phyloP scores from a whole-genome alignment of 1,140 invertebrate species.

The Dryas iulia region DNA sequence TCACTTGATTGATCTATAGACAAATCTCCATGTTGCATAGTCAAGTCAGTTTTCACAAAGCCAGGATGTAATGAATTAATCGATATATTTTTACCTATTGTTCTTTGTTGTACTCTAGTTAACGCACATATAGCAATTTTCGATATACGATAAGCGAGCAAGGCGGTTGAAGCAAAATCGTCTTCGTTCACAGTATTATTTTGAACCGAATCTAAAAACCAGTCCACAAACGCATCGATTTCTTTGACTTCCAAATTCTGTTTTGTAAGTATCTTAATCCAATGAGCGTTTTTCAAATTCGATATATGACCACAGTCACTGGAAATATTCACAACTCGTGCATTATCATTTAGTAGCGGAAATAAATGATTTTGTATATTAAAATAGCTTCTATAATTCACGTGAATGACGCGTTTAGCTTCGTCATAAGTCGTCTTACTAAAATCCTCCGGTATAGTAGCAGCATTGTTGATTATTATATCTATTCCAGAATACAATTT shows the following conservation, averaged over 20 bases:
- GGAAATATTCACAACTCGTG: slow-evolving; percentile 87
- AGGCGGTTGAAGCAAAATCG: slow-evolving; percentile 29
- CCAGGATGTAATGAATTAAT: slow-evolving; percentile 42
- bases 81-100: slow-evolving; percentile 38
- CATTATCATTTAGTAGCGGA: slow-evolving; percentile 84
- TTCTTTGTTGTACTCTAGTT: slow-evolving; percentile 36
- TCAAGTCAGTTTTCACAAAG: slow-evolving; percentile 41
- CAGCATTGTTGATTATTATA: slow-evolving; percentile 91
- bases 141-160: slow-evolving; percentile 37
- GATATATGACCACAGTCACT: slow-evolving; percentile 83
- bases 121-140: slow-evolving; percentile 40
- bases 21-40: slow-evolving; percentile 25
- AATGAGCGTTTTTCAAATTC: slow-evolving; percentile 20
- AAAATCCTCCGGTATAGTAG: slow-evolving; percentile 82
- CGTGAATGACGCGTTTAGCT: slow-evolving; percentile 83
- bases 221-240: slow-evolving; percentile 65
- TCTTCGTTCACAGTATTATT: slow-evolving; percentile 31
- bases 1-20: slow-evolving; percentile 32
- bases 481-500: slow-evolving; percentile 86
- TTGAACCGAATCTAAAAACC: slow-evolving; percentile 40
- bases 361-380: slow-evolving; percentile 83
- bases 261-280: slow-evolving; percentile 64
- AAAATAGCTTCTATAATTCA: slow-evolving; percentile 85
- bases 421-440: slow-evolving; percentile 82
- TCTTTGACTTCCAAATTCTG: slow-evolving; percentile 67